Percentiles rank a stretch among this genome's conserved stretches.
phyloP scores from a whole-genome alignment of 2,888 invertebrate species.

The Opisthograptis luteolata region DNA sequence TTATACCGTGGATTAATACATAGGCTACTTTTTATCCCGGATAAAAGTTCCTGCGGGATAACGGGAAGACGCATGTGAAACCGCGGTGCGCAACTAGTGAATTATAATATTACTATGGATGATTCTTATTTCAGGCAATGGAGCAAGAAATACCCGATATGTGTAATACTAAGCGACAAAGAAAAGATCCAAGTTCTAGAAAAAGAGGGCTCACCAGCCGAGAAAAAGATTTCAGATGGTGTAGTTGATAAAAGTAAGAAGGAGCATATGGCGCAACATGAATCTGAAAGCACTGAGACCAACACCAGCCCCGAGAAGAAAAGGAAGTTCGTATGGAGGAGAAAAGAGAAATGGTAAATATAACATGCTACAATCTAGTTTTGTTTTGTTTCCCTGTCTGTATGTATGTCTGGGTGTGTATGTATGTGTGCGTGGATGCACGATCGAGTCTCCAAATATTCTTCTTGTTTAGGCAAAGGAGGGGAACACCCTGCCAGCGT shows the following conservation, averaged over 20 bases:
- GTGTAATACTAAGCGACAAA: conserved; percentile 85
- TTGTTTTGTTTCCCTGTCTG: too few species aligned
- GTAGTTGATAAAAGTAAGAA: conserved; percentile 56
- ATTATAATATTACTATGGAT: neutral
- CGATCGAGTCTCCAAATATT: too few species aligned
- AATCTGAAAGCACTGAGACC: conserved; percentile 75
- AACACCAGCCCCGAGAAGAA: conserved; percentile 77
- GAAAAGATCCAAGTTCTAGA: conserved; percentile 77
- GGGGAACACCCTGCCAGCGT: too few species aligned
- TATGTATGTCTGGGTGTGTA: too few species aligned
- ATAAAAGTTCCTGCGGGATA: too few species aligned
- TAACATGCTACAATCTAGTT: neutral
- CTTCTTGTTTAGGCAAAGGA: too few species aligned
- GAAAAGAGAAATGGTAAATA: conserved; percentile 68
- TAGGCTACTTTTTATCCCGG: too few species aligned
- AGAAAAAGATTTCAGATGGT: conserved; percentile 60
- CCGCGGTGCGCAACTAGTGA: too few species aligned
- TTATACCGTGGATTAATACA: too few species aligned
- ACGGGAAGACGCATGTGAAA: too few species aligned
- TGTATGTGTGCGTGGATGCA: too few species aligned
- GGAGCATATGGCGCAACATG: conserved; percentile 52
- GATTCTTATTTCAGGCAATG: conserved; percentile 84
- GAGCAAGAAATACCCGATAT: conserved; percentile 97
- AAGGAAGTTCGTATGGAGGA: conserved; percentile 76
- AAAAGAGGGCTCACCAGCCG: conserved; percentile 55